Evolutionary conservation across 2,113 vertebrate genomes (phyloP).

Genomic region (Passer domesticus): DNA sequence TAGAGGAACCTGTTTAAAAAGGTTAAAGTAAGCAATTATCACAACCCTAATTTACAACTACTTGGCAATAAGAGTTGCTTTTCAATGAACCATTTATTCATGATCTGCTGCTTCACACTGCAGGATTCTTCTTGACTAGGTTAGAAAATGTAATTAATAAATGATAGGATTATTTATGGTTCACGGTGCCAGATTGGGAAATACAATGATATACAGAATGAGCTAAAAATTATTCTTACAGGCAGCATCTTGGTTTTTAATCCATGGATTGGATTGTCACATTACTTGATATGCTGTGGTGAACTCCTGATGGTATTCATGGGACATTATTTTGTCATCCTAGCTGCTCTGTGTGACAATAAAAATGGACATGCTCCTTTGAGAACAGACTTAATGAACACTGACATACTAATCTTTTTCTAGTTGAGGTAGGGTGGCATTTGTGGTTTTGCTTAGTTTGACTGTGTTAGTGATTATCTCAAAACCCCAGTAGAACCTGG

Average conservation of each 20-base stretch:
- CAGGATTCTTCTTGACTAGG: slow-evolving; percentile 77
- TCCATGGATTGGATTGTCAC: slow-evolving; percentile 58
- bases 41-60: slow-evolving; percentile 73
- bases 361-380: slow-evolving; percentile 50
- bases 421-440: not conserved
- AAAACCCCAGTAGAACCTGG: not conserved
- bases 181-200: slow-evolving; percentile 74
- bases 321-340: not conserved
- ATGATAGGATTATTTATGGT: slow-evolving; percentile 84
- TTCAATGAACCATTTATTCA: slow-evolving; percentile 78
- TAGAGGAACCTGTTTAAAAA: slow-evolving; percentile 77
- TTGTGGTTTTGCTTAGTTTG: not conserved
- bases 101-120: slow-evolving; percentile 73
- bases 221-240: slow-evolving; percentile 61
- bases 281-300: slow-evolving; percentile 50
- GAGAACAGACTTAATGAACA: slow-evolving; percentile 24
- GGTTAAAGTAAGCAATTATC: slow-evolving; percentile 83
- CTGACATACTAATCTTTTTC: not conserved
- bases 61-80: slow-evolving; percentile 78
- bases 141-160: slow-evolving; percentile 81
- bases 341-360: not conserved
- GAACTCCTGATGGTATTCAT: slow-evolving; percentile 58
- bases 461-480: not conserved
- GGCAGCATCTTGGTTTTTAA: slow-evolving; percentile 65
- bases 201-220: slow-evolving; percentile 71